Conservation (phyloP, 2,888 invertebrate species). For the Tipula confusa region DNA sequence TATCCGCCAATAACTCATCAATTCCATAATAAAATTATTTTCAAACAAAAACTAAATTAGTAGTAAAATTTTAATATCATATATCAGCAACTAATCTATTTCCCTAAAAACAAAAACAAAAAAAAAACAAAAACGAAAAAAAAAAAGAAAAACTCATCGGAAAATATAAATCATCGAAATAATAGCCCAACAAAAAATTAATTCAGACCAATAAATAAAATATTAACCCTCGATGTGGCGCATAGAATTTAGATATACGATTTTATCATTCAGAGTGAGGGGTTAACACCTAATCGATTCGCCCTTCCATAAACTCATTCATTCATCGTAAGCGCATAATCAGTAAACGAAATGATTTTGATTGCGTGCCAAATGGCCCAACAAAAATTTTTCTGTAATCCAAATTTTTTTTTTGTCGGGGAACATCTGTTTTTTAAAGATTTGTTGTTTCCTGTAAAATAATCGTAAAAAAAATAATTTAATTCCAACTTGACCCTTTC, state of each 20-base stretch:
- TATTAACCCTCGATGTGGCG: background rate
- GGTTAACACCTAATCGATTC: background rate
- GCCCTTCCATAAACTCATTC: background rate
- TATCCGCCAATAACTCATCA: background rate
- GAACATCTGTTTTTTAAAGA: background rate
- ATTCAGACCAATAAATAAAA: conserved; percentile 8
- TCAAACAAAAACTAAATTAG: background rate
- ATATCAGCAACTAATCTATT: conserved; percentile 1
- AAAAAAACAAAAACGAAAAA: background rate
- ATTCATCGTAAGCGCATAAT: background rate
- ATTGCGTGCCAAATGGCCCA: conserved; percentile 1
- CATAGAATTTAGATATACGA: background rate
- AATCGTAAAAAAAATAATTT: background rate
- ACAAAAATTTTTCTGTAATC: background rate
- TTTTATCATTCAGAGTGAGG: background rate
- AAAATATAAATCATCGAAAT: conserved; percentile 3
- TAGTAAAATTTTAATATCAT: background rate
- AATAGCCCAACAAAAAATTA: background rate
- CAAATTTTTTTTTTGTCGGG: background rate
- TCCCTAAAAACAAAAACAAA: background rate
- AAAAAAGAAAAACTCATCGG: background rate
- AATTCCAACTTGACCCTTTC: background rate
- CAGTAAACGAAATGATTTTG: background rate
- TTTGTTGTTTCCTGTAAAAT: background rate
- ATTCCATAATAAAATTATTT: background rate